Base-by-base conservation (phyloP, 2,888 invertebrate species). In the Nomada fabriciana region DNA sequence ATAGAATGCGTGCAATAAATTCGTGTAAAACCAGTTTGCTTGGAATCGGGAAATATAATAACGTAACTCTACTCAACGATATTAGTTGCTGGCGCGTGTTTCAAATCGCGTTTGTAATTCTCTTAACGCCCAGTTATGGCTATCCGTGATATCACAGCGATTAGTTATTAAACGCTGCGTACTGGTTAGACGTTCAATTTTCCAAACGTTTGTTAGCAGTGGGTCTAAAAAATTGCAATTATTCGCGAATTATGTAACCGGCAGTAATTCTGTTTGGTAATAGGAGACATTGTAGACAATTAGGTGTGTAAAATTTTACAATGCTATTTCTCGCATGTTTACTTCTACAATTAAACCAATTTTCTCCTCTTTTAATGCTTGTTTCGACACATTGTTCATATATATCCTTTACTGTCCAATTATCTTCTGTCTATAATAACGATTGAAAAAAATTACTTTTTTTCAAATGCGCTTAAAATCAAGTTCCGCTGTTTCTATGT, bases 21-120 rank as follows among this genome's bases (percentile, higher is more conserved):
- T 52, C 9, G 3, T 29, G 9, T 0, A 63, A 15, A 18, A 20
- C 18, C 61, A 43, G 65, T 29, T 50, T 36, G 59, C 77, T 86
- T 83, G 29, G 76, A 81, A 82, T 18, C 23, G 70, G 76, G 74
- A 69, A 79, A 82, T 60, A 67, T 50, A 76, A 60, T 65, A 84
- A 82, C 82, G 70, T 82, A 82, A 87, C 82, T 80, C 67, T 68
- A 65, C 65, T 76, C 75, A 52, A 50, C 65, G 61, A 80, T 78
- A 71, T 82, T 73, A 69, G 47, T 85, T 80, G 36, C 36, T 70
- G 88, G 89, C 89, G 89, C 89, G 89, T 80, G 53, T 86, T 86
- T 89, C 82, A 88, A 89, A 88, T 83, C 69, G 63, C 63, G 50
- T 76, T 77, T 67, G 75, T 43, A 70, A 81, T 78, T 59, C 69